Conservation (phyloP, 2,797 vertebrate species). For the Sebastes steindachneri region DNA sequence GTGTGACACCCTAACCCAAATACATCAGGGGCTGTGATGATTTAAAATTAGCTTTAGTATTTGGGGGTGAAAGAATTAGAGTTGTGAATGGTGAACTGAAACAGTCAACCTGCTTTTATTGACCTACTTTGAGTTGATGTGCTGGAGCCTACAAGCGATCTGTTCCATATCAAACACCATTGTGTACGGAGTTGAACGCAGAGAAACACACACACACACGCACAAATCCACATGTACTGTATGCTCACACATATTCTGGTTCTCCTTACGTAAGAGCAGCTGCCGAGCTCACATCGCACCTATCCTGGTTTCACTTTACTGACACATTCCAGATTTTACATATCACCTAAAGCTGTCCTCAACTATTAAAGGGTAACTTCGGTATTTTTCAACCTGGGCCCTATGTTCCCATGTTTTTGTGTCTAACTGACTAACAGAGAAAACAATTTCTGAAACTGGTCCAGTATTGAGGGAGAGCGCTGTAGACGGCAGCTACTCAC, state of each 20-base stretch:
- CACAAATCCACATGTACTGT: not conserved
- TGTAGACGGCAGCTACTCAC: too few relatives aligned
- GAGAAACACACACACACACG: not conserved
- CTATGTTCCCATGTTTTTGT: too few relatives aligned
- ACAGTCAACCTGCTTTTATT: slow-evolving; percentile 79
- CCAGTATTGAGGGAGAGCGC: too few relatives aligned
- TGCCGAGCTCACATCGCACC: not conserved
- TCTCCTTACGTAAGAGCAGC: not conserved
- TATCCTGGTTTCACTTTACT: not conserved
- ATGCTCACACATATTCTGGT: not conserved
- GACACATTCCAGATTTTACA: not conserved
- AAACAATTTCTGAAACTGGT: too few relatives aligned
- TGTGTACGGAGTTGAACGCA: not conserved
- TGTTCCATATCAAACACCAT: slow-evolving; percentile 57
- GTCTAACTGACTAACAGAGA: too few relatives aligned
- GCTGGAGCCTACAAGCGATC: slow-evolving; percentile 48
- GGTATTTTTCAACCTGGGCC: too few relatives aligned
- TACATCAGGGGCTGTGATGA: slow-evolving; percentile 72
- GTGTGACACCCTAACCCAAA: slow-evolving; percentile 75
- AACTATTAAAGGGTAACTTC: too few relatives aligned
- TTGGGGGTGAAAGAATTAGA: slow-evolving; percentile 47
- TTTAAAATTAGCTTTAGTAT: slow-evolving; percentile 75
- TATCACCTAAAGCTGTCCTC: not conserved
- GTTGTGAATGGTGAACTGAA: slow-evolving; percentile 71
- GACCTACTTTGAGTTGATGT: slow-evolving; percentile 73